Evolutionary conservation across 2,888 invertebrate species (phyloP), one percentile per base, ranked within the genome.

Genomic region (Hedychridium roseum): DNA sequence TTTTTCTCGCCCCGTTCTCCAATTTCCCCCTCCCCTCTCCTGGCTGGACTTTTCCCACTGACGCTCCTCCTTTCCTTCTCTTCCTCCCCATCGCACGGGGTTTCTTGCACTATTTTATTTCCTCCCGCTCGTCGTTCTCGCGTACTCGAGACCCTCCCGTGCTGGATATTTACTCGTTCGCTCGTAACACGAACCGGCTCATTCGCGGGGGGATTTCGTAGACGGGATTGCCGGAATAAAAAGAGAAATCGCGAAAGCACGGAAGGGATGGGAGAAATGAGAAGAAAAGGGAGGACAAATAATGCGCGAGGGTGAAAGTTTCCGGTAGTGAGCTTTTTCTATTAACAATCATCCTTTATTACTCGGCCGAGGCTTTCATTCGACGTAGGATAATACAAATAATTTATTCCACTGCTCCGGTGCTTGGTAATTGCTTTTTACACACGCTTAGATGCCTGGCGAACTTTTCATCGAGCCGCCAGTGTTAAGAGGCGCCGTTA

Each of bases 311-410:
- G n/a, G n/a, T n/a, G n/a, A n/a, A n/a, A n/a, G n/a, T n/a, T n/a
- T n/a, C n/a, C n/a, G n/a, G 36, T 27, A 43, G 39, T 45, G 42
- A 35, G 45, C 50, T 66, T 64, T 63, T 60, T 60, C 54, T 54
- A 64, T 61, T 64, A 73, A 66, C 57, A 60, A 55, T 67, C 62
- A 48, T 60, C 62, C 66, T 64, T 71, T 73, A 73, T 73, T 71
- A 66, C 72, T 60, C 61, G 58, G 62, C 53, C 54, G 44, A 45
- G 32, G 54, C 64, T 57, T 57, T 45, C 50, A 55, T 59, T 50
- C 62, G 59, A 68, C 67, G n/a, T n/a, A n/a, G n/a, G n/a, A n/a
- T n/a, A n/a, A n/a, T n/a, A n/a, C n/a, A n/a, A n/a, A n/a, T n/a
- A n/a, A n/a, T n/a, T n/a, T n/a, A n/a, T n/a, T n/a, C n/a, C n/a